Percentiles rank a stretch among this genome's conserved stretches.
Evolutionary conservation across 1,140 invertebrate species (phyloP).

Genomic region (Gonioctena quinquepunctata): DNA sequence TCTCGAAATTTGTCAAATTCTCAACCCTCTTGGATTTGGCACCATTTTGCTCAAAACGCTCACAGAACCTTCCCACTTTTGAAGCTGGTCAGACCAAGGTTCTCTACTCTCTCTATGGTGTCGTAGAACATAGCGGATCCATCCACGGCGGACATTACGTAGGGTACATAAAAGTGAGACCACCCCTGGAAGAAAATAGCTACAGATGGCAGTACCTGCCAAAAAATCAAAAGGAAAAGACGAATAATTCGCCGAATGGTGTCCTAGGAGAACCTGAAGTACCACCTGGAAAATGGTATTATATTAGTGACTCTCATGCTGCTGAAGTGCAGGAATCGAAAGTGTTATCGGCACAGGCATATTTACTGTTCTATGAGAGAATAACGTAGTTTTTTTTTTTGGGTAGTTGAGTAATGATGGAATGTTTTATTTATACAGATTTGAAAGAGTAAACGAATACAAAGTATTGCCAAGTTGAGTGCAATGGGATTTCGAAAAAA

Average conservation of each 20-base stretch:
- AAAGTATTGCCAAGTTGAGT: background rate
- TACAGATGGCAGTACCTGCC: slow-evolving; percentile 72
- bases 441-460: background rate
- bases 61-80: slow-evolving; percentile 68
- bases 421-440: background rate
- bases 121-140: slow-evolving; percentile 92
- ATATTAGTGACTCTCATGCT: slow-evolving; percentile 88
- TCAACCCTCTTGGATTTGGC: slow-evolving; percentile 84
- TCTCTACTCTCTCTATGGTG: slow-evolving; percentile 89
- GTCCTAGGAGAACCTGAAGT: slow-evolving; percentile 55
- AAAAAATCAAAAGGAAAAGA: slow-evolving; percentile 58
- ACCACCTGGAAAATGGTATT: slow-evolving; percentile 87
- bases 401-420: background rate
- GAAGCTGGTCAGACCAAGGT: slow-evolving; percentile 68
- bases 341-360: slow-evolving; percentile 90
- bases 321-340: slow-evolving; percentile 76
- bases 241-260: slow-evolving; percentile 45
- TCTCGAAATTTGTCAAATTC: slow-evolving; percentile 86
- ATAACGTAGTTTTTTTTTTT: slow-evolving; percentile 64
- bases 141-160: slow-evolving; percentile 94
- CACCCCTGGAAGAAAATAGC: slow-evolving; percentile 62
- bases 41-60: slow-evolving; percentile 84
- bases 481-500: too few species aligned
- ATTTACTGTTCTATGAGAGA: slow-evolving; percentile 95
- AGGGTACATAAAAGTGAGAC: slow-evolving; percentile 86